Conservation (phyloP, 2,888 invertebrate genomes). For the Pollenia labialis region DNA sequence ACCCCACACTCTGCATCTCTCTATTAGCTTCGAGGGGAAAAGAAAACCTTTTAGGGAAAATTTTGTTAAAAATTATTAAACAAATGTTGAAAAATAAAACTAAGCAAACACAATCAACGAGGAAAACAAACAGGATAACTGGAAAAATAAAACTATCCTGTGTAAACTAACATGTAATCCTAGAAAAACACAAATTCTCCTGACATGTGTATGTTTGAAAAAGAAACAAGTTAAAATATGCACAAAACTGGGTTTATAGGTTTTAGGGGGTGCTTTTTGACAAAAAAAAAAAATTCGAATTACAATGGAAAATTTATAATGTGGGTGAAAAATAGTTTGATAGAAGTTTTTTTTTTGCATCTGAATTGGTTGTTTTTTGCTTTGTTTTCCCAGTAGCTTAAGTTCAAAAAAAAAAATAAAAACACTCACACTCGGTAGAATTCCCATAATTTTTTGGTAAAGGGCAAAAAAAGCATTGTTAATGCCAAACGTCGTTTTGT, state of each 20-base stretch:
- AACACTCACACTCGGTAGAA: slow-evolving; percentile 4
- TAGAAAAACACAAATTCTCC: slow-evolving; percentile 8
- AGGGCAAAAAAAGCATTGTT: not conserved
- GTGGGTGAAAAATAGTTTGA: slow-evolving; percentile 55
- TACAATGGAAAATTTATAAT: slow-evolving; percentile 37
- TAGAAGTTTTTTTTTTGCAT: not conserved
- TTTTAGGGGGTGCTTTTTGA: slow-evolving; percentile 49
- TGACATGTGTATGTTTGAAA: not conserved
- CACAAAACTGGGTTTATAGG: slow-evolving; percentile 59
- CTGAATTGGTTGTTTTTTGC: not conserved
- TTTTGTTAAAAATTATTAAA: slow-evolving; percentile 69
- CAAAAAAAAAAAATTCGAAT: not conserved
- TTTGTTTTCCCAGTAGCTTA: not conserved
- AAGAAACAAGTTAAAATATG: not conserved
- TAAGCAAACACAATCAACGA: slow-evolving; percentile 41
- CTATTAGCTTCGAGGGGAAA: not conserved
- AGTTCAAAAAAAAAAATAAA: not conserved
- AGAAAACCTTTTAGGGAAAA: slow-evolving; percentile 75
- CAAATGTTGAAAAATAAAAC: slow-evolving; percentile 35
- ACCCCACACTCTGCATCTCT: not conserved
- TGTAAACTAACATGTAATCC: slow-evolving; percentile 66
- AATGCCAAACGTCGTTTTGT: slow-evolving; percentile 22
- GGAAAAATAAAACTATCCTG: slow-evolving; percentile 46
- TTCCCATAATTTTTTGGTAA: slow-evolving; percentile 19
- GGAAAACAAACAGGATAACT: slow-evolving; percentile 24